A percentile compares a stretch with the other conserved stretches of the same genome.
Conservation (phyloP, 2,797 vertebrate genomes). For the Onychomys arenicola region DNA sequence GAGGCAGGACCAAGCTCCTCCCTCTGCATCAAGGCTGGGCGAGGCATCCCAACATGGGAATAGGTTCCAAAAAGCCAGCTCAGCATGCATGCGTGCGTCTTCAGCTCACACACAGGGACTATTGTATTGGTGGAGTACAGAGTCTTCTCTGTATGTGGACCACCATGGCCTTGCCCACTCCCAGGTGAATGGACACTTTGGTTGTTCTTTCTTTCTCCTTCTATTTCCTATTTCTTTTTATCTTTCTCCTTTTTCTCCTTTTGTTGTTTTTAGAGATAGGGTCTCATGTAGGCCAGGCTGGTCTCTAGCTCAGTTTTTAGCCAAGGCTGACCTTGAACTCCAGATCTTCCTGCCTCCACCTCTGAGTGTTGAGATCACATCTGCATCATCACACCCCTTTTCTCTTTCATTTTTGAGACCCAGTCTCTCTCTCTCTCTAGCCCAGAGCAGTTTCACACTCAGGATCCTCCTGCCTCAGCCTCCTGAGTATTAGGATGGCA, state of each 20-base stretch:
- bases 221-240: not conserved
- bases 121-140: too few species aligned
- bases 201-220: not conserved
- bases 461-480: not conserved
- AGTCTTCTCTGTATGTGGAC: not conserved
- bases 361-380: not conserved
- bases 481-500: not conserved
- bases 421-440: not conserved
- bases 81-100: too few species aligned
- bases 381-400: not conserved
- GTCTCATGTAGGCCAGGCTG: not conserved
- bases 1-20: too few species aligned
- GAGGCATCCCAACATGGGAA: too few species aligned
- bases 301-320: not conserved
- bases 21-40: too few species aligned
- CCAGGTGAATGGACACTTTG: too few species aligned
- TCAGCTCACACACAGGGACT: too few species aligned
- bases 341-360: not conserved
- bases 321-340: not conserved
- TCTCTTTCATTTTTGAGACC: not conserved
- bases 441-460: not conserved
- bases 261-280: too few species aligned
- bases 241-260: too few species aligned
- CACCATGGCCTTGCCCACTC: not conserved
- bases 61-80: too few species aligned